Evolutionary conservation across 2,113 vertebrate genomes (phyloP).

Genomic region (Aplodontia rufa): DNA sequence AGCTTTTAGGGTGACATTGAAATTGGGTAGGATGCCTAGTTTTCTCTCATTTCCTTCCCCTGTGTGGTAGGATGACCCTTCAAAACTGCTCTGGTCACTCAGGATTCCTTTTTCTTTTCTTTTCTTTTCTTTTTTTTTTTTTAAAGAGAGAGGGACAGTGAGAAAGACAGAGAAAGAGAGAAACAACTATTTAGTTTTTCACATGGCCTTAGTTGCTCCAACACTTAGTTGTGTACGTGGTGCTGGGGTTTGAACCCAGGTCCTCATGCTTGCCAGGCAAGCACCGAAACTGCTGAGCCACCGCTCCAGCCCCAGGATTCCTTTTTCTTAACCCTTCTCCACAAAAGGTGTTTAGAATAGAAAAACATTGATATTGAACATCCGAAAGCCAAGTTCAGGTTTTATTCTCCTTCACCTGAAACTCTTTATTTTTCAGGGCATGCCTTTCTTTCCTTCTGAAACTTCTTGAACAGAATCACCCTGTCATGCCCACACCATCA

Average conservation of each 20-base stretch:
- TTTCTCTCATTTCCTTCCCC: not conserved
- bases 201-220: too few species aligned
- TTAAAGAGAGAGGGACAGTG: too few species aligned
- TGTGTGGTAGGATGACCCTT: not conserved
- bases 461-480: not conserved
- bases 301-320: too few species aligned
- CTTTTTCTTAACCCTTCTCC: not conserved
- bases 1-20: not conserved
- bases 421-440: not conserved
- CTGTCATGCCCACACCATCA: not conserved
- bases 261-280: too few species aligned
- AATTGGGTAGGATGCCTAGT: too few species aligned
- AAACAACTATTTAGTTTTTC: too few species aligned
- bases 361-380: not conserved
- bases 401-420: constrained; percentile 19
- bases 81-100: not conserved
- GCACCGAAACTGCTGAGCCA: too few species aligned
- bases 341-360: not conserved
- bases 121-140: too few species aligned
- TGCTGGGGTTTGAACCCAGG: too few species aligned
- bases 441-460: constrained; percentile 17
- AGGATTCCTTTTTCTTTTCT: too few species aligned
- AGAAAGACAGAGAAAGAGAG: too few species aligned
- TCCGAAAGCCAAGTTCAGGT: not conserved
- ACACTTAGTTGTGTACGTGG: too few species aligned